phyloP scores from a whole-genome alignment of 2,888 invertebrate species.

The Phorcus lineatus region DNA sequence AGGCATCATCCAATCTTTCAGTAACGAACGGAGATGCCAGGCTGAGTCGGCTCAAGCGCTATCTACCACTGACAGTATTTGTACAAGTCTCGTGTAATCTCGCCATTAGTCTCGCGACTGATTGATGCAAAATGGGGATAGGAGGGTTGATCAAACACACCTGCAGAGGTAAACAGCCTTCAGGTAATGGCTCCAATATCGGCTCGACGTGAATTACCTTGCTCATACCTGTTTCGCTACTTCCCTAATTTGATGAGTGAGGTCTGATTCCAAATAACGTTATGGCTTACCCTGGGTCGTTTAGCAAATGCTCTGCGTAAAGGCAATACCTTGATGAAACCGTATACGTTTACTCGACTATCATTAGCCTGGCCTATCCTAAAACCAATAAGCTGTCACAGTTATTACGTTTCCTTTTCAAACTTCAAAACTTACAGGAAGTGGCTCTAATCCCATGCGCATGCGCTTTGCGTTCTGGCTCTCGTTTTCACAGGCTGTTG shows the following conservation, averaged over 20 bases:
- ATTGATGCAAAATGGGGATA: background rate
- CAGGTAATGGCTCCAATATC: conserved; percentile 1
- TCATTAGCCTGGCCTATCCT: background rate
- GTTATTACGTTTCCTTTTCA: background rate
- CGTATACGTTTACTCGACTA: background rate
- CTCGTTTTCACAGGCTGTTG: conserved; percentile 97
- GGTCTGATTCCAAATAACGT: background rate
- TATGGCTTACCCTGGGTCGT: background rate
- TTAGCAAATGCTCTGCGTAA: background rate
- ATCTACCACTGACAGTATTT: conserved; percentile 9
- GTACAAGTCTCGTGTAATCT: conserved; percentile 5
- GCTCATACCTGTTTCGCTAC: background rate
- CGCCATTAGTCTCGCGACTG: conserved; percentile 3
- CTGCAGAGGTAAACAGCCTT: background rate
- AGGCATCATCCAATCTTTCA: too few relatives aligned
- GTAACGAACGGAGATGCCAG: background rate
- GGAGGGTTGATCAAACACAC: background rate
- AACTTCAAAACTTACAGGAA: conserved; percentile 65
- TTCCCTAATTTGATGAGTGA: background rate
- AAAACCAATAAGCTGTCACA: background rate
- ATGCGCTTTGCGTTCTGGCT: conserved; percentile 97
- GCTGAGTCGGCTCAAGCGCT: background rate
- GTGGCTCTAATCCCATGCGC: conserved; percentile 94
- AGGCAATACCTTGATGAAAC: background rate
- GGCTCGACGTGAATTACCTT: background rate